Conservation (phyloP, 2,797 vertebrate genomes). For the Aselliscus stoliczkanus region DNA sequence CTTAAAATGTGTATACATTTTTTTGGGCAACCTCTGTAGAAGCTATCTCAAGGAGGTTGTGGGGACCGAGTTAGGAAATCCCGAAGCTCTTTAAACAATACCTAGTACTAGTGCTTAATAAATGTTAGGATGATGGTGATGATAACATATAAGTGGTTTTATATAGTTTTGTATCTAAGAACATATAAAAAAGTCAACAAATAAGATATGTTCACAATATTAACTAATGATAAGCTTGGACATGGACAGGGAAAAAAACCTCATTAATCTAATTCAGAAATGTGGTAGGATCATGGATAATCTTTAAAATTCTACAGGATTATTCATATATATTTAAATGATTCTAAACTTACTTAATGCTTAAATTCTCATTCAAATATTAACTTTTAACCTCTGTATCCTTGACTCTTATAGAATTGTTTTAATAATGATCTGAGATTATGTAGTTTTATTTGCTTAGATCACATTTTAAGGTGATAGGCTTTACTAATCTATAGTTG, state of each 20-base stretch:
- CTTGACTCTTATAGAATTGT: background rate
- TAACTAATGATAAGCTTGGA: background rate
- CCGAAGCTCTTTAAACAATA: background rate
- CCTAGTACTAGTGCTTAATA: background rate
- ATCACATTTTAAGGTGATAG: background rate
- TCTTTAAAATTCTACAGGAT: background rate
- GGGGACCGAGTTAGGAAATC: background rate
- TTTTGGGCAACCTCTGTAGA: background rate
- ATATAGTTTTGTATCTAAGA: background rate
- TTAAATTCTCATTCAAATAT: background rate
- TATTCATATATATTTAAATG: background rate
- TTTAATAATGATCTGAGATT: background rate
- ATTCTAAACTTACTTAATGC: background rate
- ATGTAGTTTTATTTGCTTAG: background rate
- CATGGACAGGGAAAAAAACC: background rate
- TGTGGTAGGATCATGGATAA: background rate
- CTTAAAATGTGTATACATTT: too few relatives aligned
- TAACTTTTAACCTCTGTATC: background rate
- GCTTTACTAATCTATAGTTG: background rate
- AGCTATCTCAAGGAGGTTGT: background rate
- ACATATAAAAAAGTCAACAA: background rate
- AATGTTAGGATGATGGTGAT: background rate
- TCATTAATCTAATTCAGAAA: background rate
- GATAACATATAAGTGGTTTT: background rate
- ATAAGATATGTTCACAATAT: background rate